Percentiles rank a stretch among this genome's conserved stretches.
These are phyloP conservation scores for Parotocinclus haroldoi DNA, from an alignment of 2,797 vertebrate species.

Conservation along the genomic window DNA sequence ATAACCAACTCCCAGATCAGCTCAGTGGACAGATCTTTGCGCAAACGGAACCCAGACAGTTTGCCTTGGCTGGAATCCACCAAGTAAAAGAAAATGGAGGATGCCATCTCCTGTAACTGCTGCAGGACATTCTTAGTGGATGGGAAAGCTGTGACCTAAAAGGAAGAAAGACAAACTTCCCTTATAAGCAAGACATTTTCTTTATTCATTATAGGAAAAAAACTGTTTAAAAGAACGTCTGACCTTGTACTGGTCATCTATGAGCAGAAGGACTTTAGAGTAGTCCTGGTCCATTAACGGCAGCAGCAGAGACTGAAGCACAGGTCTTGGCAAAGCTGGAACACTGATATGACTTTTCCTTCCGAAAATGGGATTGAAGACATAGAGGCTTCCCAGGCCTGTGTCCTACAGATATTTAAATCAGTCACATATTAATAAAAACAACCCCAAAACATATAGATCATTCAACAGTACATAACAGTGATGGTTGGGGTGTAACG, in stretches of 20 bases:
- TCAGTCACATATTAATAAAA: neutral
- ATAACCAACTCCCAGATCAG: constrained; percentile 89
- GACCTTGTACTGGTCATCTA: constrained; percentile 94
- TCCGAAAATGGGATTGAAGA: constrained; percentile 97
- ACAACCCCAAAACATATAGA: too few species aligned
- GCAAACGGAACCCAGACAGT: constrained; percentile 87
- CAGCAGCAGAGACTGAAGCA: constrained; percentile 89
- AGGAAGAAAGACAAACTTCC: neutral
- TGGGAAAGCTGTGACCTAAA: constrained; percentile 89
- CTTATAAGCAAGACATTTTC: neutral
- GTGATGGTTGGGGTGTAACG: too few species aligned
- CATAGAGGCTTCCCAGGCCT: constrained; percentile 82
- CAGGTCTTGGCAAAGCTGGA: constrained; percentile 79
- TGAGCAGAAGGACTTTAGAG: constrained; percentile 88
- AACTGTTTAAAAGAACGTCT: neutral
- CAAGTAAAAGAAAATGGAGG: constrained; percentile 89
- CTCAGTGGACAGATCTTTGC: constrained; percentile 89
- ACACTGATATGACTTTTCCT: constrained; percentile 87
- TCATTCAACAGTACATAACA: too few species aligned
- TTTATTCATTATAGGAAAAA: neutral
- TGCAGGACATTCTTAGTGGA: constrained; percentile 90
- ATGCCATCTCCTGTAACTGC: constrained; percentile 87
- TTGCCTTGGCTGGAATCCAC: constrained; percentile 82
- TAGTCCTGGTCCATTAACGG: constrained; percentile 97
- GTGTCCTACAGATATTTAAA: constrained; percentile 76